Conservation (phyloP, 1,140 invertebrate genomes). For the Panagrolaimus sp. region DNA sequence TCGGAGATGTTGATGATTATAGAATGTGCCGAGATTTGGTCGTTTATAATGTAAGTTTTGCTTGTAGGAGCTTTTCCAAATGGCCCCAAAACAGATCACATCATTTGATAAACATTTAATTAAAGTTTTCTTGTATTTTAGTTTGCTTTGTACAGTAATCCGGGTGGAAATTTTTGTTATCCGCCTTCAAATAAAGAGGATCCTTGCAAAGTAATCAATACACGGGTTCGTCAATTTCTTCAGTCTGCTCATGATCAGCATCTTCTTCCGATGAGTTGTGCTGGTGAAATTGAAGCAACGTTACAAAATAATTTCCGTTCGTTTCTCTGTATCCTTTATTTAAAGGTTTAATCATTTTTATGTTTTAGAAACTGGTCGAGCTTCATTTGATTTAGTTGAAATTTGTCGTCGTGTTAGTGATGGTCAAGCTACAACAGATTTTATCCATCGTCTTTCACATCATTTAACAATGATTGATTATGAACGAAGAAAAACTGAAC, state of each 20-base stretch:
- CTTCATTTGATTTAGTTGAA: constrained; percentile 1
- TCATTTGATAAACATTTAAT: not conserved
- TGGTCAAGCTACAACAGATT: not conserved
- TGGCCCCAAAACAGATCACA: too few relatives aligned
- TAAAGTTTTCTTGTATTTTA: not conserved
- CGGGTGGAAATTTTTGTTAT: not conserved
- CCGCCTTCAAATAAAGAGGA: not conserved
- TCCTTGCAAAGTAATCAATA: not conserved
- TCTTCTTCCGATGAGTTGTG: not conserved
- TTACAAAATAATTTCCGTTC: not conserved
- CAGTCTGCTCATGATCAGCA: not conserved
- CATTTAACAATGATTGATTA: too few relatives aligned
- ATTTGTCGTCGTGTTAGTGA: constrained; percentile 7
- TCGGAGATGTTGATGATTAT: constrained; percentile 9
- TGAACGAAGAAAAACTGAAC: too few relatives aligned
- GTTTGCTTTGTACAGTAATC: not conserved
- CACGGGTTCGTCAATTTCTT: not conserved
- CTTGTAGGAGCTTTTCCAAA: too few relatives aligned
- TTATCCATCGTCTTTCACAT: too few relatives aligned
- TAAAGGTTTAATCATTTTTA: too few relatives aligned
- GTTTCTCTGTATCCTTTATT: too few relatives aligned
- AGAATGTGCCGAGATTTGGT: constrained; percentile 11
- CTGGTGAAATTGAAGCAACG: not conserved
- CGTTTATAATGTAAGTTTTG: not conserved
- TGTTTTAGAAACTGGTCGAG: not conserved